Conservation (phyloP, 2,888 invertebrate genomes). For the Stegana nigrithorax region DNA sequence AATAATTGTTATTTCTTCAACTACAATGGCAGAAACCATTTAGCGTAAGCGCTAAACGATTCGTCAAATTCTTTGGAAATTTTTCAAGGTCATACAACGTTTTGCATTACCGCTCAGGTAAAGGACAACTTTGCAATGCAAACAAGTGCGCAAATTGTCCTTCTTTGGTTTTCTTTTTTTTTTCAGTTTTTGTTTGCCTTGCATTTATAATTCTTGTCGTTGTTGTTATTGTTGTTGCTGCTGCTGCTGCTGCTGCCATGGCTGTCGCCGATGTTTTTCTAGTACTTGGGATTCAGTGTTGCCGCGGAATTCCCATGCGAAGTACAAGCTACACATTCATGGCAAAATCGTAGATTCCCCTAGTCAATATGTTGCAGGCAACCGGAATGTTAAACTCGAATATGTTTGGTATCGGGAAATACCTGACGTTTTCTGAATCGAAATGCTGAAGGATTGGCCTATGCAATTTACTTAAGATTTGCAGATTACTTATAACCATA, state of each 20-base stretch:
- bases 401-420: constrained; percentile 54
- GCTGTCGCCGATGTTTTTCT: too few species aligned
- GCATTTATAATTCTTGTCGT: too few species aligned
- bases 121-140: constrained; percentile 30
- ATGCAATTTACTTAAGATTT: too few species aligned
- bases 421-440: constrained; percentile 46
- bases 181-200: neutral
- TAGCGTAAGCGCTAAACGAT: constrained; percentile 54
- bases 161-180: neutral
- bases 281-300: too few species aligned
- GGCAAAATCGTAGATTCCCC: too few species aligned
- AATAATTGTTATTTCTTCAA: constrained; percentile 58
- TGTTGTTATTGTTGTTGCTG: too few species aligned
- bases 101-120: constrained; percentile 43
- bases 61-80: constrained; percentile 50
- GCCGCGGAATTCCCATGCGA: constrained; percentile 54
- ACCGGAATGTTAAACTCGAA: too few species aligned
- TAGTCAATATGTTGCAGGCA: too few species aligned
- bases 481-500: too few species aligned
- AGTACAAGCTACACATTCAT: too few species aligned
- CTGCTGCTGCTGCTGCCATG: too few species aligned
- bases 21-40: constrained; percentile 56
- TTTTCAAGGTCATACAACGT: constrained; percentile 56
- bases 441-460: too few species aligned
- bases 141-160: constrained; percentile 11